Evolutionary conservation across 2,113 vertebrate species (phyloP).

Genomic region (Malaclemys terrapin): DNA sequence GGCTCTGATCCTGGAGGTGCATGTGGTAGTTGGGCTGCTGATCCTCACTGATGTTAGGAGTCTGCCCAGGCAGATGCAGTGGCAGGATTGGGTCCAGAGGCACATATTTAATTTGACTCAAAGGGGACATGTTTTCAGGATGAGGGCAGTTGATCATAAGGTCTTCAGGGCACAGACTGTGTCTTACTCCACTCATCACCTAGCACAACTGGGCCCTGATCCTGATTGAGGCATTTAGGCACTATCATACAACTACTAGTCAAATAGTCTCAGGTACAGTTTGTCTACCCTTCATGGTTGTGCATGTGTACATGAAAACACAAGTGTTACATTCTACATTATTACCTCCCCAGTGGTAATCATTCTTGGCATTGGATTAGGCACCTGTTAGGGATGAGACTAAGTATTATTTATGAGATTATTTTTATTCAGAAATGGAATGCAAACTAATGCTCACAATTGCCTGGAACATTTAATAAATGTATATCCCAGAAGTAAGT

Average conservation of each 20-base stretch:
- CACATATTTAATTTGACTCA: neutral
- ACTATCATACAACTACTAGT: too few relatives aligned
- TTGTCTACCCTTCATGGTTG: neutral
- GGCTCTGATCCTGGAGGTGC: rapidly evolving
- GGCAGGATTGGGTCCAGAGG: neutral
- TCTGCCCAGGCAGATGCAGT: neutral
- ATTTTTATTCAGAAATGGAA: neutral
- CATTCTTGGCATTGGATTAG: neutral
- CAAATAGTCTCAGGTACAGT: neutral
- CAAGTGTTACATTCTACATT: neutral
- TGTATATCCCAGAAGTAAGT: neutral
- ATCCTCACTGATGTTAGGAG: neutral
- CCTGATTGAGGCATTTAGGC: neutral
- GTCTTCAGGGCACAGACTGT: neutral
- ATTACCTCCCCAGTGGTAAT: neutral
- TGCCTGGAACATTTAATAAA: neutral
- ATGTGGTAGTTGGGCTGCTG: neutral
- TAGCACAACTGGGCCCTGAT: neutral
- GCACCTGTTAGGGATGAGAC: neutral
- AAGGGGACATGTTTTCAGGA: neutral
- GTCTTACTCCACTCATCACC: neutral
- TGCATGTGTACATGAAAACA: neutral
- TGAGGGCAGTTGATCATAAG: neutral
- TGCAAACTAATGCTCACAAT: neutral
- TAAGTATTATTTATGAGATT: neutral